Evolutionary conservation across 92 coral and sea anemone genomes (phyloP), one percentile per base, ranked within the genome.

Genomic region (Porites lobata): DNA sequence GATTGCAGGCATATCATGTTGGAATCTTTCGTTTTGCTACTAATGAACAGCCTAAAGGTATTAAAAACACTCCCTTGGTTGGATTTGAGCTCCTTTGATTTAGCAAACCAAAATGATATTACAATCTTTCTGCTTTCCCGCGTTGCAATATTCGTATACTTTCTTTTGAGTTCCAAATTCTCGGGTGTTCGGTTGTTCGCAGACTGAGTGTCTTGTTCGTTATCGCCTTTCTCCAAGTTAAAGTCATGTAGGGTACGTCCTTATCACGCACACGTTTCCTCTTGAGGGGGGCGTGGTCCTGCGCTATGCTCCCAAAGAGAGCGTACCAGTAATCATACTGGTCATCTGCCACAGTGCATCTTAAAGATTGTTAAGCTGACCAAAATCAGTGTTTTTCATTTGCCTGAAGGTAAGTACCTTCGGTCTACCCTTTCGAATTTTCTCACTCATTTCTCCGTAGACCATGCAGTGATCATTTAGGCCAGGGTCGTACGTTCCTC

Each of bases 291-390:
- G 72, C 89, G 21, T 86, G 89, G 47, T 76, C 53, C 20, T 93
- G 66, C 13, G 86, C 75, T 0, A 86, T 58, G 43, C 91, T 92
- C 7, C 77, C 84, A 54, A 92, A 70, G 2, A 87, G 61, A 18
- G 88, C 84, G 17, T 32, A 51, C 93, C 89, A 93, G 64, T 63
- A 82, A 14, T 86, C 89, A 19, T 86, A 90, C 32, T 86, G 24
- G n/a, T 93, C 91, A 53, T 90, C 87, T 22, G 88, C 95, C 93
- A 92, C 26, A 91, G 89, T 69, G 95, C 95, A 17, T 47, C 52
- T 1, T 18, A 2, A n/a, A 86, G 86, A 58, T 87, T 90, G 57
- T 86, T 90, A 9, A 94, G 87, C 81, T 32, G 71, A 38, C 91
- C 94, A 8, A 71, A 72, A 29, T 77, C 54, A n/a, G 86, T 9